Evolutionary conservation across 2,888 invertebrate species (phyloP).

Genomic region (Netelia virgata): DNA sequence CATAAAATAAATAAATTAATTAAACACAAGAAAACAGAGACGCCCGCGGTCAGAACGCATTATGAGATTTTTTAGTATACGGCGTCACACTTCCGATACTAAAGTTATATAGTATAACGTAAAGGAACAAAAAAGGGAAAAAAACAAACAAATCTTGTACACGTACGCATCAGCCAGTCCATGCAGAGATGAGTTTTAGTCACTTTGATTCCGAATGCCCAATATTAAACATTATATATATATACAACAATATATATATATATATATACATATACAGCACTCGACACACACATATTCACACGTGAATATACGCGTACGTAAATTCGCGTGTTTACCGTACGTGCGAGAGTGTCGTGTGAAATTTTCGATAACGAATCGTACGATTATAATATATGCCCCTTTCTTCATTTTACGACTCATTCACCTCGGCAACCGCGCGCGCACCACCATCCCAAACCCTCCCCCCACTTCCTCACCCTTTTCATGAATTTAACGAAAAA

Average conservation of each 20-base stretch:
- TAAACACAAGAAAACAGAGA: conserved; percentile 26
- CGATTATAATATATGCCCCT: conserved; percentile 34
- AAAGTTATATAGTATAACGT: conserved; percentile 58
- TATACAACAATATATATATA: conserved; percentile 20
- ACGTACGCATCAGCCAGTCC: conserved; percentile 59
- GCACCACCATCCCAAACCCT: conserved; percentile 17
- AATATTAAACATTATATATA: conserved; percentile 51
- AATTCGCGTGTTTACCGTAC: not conserved
- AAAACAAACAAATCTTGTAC: conserved; percentile 35
- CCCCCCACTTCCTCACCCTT: not conserved
- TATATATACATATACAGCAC: conserved; percentile 20
- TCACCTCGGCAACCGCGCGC: conserved; percentile 56
- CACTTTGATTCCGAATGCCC: conserved; percentile 56
- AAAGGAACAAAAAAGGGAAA: conserved; percentile 21
- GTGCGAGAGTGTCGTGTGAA: conserved; percentile 4
- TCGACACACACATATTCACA: conserved; percentile 3
- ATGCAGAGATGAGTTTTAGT: conserved; percentile 58
- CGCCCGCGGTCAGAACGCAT: conserved; percentile 57
- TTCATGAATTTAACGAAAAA: conserved; percentile 22
- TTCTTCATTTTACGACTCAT: conserved; percentile 62
- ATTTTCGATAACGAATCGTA: conserved; percentile 32
- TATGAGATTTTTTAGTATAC: conserved; percentile 54
- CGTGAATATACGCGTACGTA: conserved; percentile 1
- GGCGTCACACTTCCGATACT: conserved; percentile 61
- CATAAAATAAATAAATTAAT: not conserved